Base-by-base conservation (phyloP, 1,140 invertebrate species). In the Gonioctena quinquepunctata region DNA sequence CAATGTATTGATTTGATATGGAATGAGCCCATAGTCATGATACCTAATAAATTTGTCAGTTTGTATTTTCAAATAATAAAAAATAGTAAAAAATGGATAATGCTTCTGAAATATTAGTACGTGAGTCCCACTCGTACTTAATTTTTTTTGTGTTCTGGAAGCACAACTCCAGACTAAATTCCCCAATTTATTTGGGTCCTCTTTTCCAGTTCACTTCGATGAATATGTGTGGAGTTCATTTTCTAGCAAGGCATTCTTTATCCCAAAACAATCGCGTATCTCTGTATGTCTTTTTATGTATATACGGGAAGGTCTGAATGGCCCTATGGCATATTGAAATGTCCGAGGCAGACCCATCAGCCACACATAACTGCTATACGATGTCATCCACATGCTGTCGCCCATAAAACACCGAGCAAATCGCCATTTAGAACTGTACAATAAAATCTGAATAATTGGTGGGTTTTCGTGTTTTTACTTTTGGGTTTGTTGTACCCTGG, bases 331-430 rank as follows among this genome's bases (percentile, higher is more conserved):
- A 72, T 76, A 77, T 77, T 77, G 74, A 77, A 77, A 76, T 76
- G 76, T 77, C 74, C 74, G 68, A 67, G 59, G 59, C 76, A 78
- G 75, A 68, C 69, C 76, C 74, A 77, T 77, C 74, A 76, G 68
- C 70, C 60, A 74, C 68, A 75, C 73, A 77, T 77, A 73, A 77
- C 75, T 73, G 76, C 73, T 72, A 62, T 72, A 66, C 66, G 67
- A 59, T 70, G 77, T 78, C 77, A 78, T 63, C 60, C 52, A 62
- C 77, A 78, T 74, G 67, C 74, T 68, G 56, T 67, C 62, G 54
- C 57, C 71, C 72, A 74, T 74, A 74, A 74, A 74, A 72, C 71
- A 76, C 68, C 59, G 60, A 25, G 59, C 56, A 71, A 70, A 71
- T 64, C 64, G 60, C 66, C 70, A 59, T 68, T 62, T 71, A 63